A percentile compares a stretch with the other conserved stretches of the same genome.
Conservation (phyloP, 2,113 vertebrate genomes). For the Gallinago paraguaiae region DNA sequence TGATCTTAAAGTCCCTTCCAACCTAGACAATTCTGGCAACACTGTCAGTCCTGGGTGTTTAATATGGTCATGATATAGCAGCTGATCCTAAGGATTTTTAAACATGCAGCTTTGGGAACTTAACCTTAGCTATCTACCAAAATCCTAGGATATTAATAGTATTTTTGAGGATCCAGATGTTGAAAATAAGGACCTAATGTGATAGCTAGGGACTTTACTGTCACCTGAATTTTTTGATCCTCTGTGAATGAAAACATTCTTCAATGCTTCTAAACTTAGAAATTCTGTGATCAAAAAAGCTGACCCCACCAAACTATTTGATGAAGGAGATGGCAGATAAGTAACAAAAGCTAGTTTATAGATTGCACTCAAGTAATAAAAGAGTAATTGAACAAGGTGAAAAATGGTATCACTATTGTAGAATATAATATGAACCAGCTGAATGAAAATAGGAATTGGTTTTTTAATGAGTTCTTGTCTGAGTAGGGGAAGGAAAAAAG, state of each 20-base stretch:
- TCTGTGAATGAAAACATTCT: neutral
- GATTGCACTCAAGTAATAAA: neutral
- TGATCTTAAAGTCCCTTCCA: no score
- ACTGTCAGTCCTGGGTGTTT: neutral
- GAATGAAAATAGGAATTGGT: neutral
- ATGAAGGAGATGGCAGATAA: neutral
- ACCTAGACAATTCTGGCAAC: no score
- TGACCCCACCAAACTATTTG: neutral
- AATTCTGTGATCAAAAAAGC: neutral
- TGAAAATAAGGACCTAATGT: neutral
- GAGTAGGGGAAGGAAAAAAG: neutral
- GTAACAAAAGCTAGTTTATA: neutral
- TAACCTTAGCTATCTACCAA: neutral
- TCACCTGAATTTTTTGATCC: neutral
- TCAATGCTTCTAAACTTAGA: neutral
- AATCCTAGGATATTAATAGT: neutral
- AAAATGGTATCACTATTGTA: neutral
- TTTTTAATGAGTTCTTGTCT: neutral
- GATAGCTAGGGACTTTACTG: neutral
- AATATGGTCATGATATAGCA: neutral
- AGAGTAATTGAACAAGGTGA: neutral
- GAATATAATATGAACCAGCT: neutral
- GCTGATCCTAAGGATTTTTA: neutral
- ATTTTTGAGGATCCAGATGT: neutral
- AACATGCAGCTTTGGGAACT: neutral